phyloP scores from a whole-genome alignment of 2,888 invertebrate species.

The Lasioglossum morio region DNA sequence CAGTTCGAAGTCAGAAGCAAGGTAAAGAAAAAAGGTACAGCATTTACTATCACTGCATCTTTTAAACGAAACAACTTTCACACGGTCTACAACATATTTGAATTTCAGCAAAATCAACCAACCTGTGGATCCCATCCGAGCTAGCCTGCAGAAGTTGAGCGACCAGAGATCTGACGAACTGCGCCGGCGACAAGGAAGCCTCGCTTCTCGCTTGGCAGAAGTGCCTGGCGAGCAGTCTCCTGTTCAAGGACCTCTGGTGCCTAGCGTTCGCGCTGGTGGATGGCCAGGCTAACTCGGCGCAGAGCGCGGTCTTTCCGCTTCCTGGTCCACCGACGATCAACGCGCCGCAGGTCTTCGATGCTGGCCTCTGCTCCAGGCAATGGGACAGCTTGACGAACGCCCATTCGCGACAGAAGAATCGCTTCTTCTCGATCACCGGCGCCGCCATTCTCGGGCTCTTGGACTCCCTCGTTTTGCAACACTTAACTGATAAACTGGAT shows the following conservation, averaged over 20 bases:
- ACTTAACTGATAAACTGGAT: slow-evolving; percentile 5
- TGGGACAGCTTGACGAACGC: slow-evolving; percentile 97
- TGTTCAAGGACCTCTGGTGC: slow-evolving; percentile 90
- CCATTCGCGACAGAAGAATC: slow-evolving; percentile 97
- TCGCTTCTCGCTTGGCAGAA: slow-evolving; percentile 95
- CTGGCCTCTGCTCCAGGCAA: slow-evolving; percentile 94
- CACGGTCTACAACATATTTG: too few species aligned
- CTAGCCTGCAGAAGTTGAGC: slow-evolving; percentile 91
- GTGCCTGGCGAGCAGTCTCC: slow-evolving; percentile 94
- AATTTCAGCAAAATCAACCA: not conserved
- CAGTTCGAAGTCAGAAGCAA: not conserved
- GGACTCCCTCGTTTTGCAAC: slow-evolving; percentile 4
- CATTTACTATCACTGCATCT: not conserved
- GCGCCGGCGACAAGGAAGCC: slow-evolving; percentile 93
- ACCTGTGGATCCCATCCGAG: slow-evolving; percentile 78
- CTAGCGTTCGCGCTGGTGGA: slow-evolving; percentile 88
- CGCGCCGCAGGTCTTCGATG: slow-evolving; percentile 94
- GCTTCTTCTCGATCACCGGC: slow-evolving; percentile 87
- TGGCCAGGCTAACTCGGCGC: slow-evolving; percentile 92
- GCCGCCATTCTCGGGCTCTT: slow-evolving; percentile 80
- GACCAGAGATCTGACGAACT: slow-evolving; percentile 94
- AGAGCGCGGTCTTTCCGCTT: slow-evolving; percentile 96
- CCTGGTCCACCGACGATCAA: slow-evolving; percentile 96
- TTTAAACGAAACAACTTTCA: not conserved
- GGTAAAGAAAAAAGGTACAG: not conserved